A percentile compares a stretch with the other conserved stretches of the same genome.
These are phyloP conservation scores for Monodelphis domestica DNA, from an alignment of 2,797 vertebrate species.

Conservation along the genomic window DNA sequence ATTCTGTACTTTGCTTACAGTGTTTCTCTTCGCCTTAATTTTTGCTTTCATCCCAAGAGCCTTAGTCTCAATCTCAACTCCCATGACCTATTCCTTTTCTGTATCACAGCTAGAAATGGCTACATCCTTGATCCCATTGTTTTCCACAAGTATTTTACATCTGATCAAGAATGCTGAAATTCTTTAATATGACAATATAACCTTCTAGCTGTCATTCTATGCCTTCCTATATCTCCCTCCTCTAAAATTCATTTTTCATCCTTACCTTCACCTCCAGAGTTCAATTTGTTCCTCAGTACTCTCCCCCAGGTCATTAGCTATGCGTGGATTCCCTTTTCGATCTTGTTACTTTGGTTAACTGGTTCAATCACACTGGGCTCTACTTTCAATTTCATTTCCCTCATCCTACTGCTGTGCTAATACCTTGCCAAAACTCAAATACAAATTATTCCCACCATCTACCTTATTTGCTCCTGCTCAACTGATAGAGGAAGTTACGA, in stretches of 20 bases:
- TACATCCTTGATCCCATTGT: not conserved
- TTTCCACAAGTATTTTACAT: not conserved
- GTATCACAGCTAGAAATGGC: not conserved
- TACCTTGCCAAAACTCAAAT: not conserved
- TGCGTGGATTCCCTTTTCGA: not conserved
- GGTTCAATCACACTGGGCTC: not conserved
- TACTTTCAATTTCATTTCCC: not conserved
- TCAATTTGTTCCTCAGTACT: not conserved
- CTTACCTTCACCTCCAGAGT: not conserved
- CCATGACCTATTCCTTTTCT: not conserved
- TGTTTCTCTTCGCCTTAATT: not conserved
- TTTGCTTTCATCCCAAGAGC: not conserved
- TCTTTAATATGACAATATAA: not conserved
- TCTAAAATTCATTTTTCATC: not conserved
- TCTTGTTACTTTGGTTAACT: not conserved
- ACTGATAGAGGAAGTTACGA: not conserved
- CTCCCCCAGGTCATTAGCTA: not conserved
- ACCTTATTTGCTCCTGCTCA: not conserved
- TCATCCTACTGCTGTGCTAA: not conserved
- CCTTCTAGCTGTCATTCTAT: not conserved
- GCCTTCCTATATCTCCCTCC: not conserved
- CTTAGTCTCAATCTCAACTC: not conserved
- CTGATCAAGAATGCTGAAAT: not conserved
- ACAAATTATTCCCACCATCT: not conserved
- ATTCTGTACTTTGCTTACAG: not conserved